Conservation (phyloP, 2,888 invertebrate species). For the Phalera bucephala region DNA sequence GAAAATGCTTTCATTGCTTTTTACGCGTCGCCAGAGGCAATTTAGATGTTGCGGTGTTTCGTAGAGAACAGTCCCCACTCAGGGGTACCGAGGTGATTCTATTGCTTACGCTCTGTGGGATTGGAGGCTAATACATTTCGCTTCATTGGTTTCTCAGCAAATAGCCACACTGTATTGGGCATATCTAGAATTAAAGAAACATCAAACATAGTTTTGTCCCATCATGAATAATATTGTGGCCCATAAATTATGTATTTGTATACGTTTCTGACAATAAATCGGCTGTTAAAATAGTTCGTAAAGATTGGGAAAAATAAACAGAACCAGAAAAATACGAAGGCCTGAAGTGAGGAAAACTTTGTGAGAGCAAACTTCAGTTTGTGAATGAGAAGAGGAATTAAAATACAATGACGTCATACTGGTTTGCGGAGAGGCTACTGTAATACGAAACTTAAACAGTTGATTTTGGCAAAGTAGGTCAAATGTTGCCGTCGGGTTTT, state of each 20-base stretch:
- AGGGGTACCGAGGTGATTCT: conserved; percentile 46
- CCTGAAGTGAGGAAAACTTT: neutral
- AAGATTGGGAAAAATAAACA: neutral
- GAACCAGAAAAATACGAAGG: neutral
- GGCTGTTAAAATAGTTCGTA: neutral
- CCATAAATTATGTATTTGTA: neutral
- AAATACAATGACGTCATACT: neutral
- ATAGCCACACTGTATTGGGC: conserved; percentile 34
- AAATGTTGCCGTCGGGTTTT: too few species aligned
- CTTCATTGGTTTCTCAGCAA: conserved; percentile 46
- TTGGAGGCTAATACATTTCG: conserved; percentile 40
- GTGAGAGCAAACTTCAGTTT: neutral
- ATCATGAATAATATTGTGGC: neutral
- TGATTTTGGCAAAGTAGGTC: neutral
- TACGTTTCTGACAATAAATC: neutral
- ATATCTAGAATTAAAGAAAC: neutral
- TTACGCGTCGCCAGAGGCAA: conserved; percentile 78
- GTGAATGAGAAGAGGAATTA: neutral
- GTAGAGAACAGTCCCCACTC: conserved; percentile 43
- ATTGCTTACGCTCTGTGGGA: conserved; percentile 62
- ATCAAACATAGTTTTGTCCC: neutral
- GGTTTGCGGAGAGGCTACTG: neutral
- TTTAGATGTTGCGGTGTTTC: conserved; percentile 73
- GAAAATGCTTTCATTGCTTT: conserved; percentile 81
- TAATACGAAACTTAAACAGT: too few species aligned